phyloP scores from a whole-genome alignment of 1,140 invertebrate species.

The Ctenoplectra terminalis region DNA sequence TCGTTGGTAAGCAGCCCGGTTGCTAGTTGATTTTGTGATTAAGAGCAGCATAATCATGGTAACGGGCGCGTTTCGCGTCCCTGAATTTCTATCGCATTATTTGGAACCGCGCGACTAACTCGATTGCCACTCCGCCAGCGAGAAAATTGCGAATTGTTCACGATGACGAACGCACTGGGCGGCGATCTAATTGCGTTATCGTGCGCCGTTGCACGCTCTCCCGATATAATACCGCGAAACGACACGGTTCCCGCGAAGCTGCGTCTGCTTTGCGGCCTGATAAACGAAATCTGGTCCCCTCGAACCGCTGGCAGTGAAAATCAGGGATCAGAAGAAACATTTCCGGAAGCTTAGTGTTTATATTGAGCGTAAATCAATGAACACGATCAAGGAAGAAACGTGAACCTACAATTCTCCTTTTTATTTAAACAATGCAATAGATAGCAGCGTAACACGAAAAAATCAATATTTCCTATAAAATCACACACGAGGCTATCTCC shows the following conservation, averaged over 20 bases:
- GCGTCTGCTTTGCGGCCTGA: neutral
- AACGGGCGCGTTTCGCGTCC: neutral
- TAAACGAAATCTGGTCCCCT: neutral
- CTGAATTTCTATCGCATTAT: slow-evolving; percentile 29
- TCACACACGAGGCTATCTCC: too few species aligned
- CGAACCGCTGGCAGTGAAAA: neutral
- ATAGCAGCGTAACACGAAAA: too few species aligned
- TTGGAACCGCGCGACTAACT: slow-evolving; percentile 7
- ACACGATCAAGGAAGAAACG: too few species aligned
- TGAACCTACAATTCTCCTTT: too few species aligned
- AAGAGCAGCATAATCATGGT: neutral
- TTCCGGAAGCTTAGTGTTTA: too few species aligned
- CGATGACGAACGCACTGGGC: slow-evolving; percentile 30
- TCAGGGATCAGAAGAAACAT: too few species aligned
- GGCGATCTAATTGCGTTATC: slow-evolving; percentile 33
- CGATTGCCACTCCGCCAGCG: neutral
- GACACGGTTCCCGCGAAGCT: slow-evolving; percentile 7
- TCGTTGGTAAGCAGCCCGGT: neutral
- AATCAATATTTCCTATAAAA: too few species aligned
- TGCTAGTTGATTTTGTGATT: neutral
- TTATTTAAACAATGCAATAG: too few species aligned
- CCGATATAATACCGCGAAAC: slow-evolving; percentile 24
- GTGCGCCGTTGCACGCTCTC: neutral
- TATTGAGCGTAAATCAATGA: too few species aligned
- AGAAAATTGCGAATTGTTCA: slow-evolving; percentile 46